Evolutionary conservation across 2,113 vertebrate species (phyloP), one percentile per base, ranked within the genome.

Genomic region (Saguinus midas): DNA sequence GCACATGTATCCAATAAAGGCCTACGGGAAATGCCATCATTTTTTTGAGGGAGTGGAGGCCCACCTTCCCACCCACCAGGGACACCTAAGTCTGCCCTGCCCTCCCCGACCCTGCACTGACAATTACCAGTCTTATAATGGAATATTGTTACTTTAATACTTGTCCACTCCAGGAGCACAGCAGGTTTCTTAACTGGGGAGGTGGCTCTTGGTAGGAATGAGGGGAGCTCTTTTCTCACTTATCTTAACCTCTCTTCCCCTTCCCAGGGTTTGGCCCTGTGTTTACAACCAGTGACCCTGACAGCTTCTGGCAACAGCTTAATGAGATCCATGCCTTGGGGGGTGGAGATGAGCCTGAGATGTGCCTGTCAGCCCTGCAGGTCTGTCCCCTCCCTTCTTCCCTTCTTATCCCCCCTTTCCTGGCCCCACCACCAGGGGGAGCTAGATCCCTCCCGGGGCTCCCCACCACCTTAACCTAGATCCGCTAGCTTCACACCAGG

Each of bases 341-440:
- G 45, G 99, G 99, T 86, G 99, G 99, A 68, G 99, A 99, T 18
- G 99, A 99, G 97, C 99, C 99, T 1, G 99, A 99, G 98, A 99
- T 99, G 99, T 99, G 99, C 96, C 97, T 99, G 40, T 99, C 99
- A 45, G 99, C 99, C 1, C 84, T 99, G 85, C 99, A 98, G 99
- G 99, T 99, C n/a, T 18, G 90, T 29, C 61, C 5, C 1, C 23
- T 16, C 13, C 13, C 43, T 10, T 29, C 32, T 10, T 2, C 8
- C 35, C n/a, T 25, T 92, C 45, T 20, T 9, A 35, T 9, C 16
- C 43, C 0, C 50, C 37, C 8, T 92, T 52, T 35, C 58, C 61
- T 84, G 76, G 48, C 48, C 29, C 37, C 27, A 78, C 83, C 75
- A 87, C 81, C 57, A 94, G 72, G 70, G 40, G 79, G 80, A 70